Percentiles rank a stretch among this genome's conserved stretches.
These are phyloP conservation scores for Hydractinia echinata DNA, from an alignment of 30 jellyfish, hydroid and myxozoan genomes.

Conservation along the genomic window DNA sequence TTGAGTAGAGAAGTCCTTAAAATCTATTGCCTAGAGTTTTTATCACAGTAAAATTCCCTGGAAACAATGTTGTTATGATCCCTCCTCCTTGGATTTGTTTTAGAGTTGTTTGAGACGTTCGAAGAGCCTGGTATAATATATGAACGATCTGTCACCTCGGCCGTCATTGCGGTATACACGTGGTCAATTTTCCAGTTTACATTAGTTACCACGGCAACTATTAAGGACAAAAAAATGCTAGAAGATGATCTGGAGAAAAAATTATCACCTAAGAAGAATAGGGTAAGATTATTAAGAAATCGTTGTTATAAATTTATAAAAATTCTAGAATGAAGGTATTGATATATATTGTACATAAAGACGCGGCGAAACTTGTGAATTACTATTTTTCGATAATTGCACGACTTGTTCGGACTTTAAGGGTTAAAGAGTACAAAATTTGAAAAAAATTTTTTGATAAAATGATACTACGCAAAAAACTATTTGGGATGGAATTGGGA, in stretches of 20 bases:
- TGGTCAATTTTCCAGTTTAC: conserved; percentile 80
- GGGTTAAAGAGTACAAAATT: no score
- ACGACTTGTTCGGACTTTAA: no score
- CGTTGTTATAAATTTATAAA: no score
- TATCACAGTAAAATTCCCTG: neutral
- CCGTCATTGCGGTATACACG: conserved; percentile 67
- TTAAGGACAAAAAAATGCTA: conserved; percentile 42
- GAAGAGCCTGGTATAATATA: conserved; percentile 13
- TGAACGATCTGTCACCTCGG: conserved; percentile 38
- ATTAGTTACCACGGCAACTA: conserved; percentile 68
- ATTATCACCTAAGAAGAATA: conserved; percentile 20
- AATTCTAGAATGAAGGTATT: neutral
- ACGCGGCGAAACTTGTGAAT: neutral
- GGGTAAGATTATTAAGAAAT: neutral
- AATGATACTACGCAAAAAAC: no score
- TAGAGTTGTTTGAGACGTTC: conserved; percentile 30
- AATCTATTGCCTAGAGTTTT: neutral
- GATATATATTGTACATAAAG: neutral
- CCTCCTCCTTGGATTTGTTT: neutral
- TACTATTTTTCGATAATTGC: no score
- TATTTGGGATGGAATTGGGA: no score
- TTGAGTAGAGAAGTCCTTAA: no score
- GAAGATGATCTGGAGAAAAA: conserved; percentile 39
- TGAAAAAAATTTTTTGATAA: no score
- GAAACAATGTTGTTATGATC: neutral